A percentile compares a stretch with the other conserved stretches of the same genome.
Evolutionary conservation across 2,797 vertebrate species (phyloP).

Genomic region (Lacerta viridis): DNA sequence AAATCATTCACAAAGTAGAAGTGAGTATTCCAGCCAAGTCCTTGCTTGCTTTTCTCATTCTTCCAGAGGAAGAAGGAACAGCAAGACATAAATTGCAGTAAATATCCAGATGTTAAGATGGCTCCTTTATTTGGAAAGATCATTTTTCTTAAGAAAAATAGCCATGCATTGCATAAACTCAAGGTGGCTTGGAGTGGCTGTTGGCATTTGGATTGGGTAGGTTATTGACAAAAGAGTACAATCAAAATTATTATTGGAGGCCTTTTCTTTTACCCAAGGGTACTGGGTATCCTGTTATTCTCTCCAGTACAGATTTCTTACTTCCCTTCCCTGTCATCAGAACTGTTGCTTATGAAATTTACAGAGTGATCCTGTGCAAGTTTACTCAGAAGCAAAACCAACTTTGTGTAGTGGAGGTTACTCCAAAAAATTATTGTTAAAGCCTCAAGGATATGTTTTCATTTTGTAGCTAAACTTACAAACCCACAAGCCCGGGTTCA

Average conservation of each 20-base stretch:
- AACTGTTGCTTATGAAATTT: neutral
- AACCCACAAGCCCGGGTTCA: too few species aligned
- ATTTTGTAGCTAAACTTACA: too few species aligned
- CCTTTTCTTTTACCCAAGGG: neutral
- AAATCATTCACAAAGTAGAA: neutral
- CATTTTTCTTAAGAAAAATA: neutral
- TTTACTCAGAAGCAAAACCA: too few species aligned
- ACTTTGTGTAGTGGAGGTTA: too few species aligned
- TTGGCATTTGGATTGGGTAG: neutral
- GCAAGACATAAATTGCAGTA: neutral
- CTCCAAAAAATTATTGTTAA: too few species aligned
- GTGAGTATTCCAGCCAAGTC: neutral
- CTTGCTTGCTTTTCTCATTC: neutral
- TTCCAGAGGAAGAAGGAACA: neutral
- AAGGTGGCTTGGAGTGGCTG: neutral
- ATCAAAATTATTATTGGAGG: neutral
- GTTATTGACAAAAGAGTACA: neutral
- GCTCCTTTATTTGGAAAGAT: constrained; percentile 12
- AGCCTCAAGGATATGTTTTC: too few species aligned
- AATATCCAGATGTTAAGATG: neutral
- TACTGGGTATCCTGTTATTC: neutral
- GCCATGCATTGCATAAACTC: neutral
- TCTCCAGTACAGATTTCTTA: neutral
- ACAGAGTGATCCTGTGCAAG: too few species aligned
- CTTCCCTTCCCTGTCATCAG: neutral